Evolutionary conservation across 2,113 vertebrate genomes (phyloP).

Genomic region (Cacatua alba): DNA sequence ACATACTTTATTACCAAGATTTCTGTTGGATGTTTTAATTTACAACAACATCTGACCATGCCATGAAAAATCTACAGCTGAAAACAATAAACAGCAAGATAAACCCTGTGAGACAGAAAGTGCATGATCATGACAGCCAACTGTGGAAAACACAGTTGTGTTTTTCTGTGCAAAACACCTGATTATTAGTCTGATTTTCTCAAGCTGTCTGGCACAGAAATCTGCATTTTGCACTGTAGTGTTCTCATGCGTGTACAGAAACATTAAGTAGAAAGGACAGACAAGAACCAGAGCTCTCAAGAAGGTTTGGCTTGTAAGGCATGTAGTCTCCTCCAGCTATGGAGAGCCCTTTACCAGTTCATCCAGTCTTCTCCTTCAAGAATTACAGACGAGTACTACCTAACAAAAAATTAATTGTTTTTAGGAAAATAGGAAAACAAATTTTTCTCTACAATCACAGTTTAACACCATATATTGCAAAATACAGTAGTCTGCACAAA

Average conservation of each 20-base stretch:
- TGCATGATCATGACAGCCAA: fast-evolving
- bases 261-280: neutral
- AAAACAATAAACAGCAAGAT: neutral
- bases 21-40: neutral
- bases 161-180: neutral
- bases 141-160: neutral
- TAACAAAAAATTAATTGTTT: neutral
- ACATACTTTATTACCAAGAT: neutral
- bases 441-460: fast-evolving
- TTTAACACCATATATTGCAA: neutral
- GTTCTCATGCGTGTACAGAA: neutral
- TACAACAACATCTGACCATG: neutral
- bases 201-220: neutral
- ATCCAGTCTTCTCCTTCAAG: neutral
- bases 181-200: neutral
- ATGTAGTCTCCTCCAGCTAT: neutral
- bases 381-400: neutral
- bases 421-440: neutral
- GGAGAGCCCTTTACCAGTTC: neutral
- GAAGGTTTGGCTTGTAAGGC: neutral
- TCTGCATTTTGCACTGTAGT: neutral
- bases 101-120: neutral
- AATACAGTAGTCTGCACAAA: neutral
- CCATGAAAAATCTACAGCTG: neutral
- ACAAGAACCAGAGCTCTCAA: neutral